Conservation (phyloP, 2,888 invertebrate genomes). For the Augochlorella aurata region DNA sequence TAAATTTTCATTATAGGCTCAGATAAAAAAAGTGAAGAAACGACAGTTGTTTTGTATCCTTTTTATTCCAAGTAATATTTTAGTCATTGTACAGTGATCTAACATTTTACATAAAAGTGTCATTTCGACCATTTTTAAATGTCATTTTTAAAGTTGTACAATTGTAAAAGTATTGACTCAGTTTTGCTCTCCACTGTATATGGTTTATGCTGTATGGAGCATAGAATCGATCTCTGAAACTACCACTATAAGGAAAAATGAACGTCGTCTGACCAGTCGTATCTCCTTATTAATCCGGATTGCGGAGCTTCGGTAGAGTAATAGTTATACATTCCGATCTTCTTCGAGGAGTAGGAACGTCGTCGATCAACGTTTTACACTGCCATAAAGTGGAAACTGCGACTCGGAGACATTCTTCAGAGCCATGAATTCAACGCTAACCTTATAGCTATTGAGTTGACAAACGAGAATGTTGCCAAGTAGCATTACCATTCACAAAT, state of each 20-base stretch:
- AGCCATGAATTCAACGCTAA: not conserved
- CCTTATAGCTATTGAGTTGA: not conserved
- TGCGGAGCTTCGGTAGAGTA: not conserved
- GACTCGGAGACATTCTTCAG: not conserved
- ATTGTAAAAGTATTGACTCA: no score
- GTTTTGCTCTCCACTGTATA: not conserved
- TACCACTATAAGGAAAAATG: not conserved
- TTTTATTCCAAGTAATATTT: no score
- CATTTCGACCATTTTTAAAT: no score
- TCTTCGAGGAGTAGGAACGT: not conserved
- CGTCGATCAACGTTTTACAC: not conserved
- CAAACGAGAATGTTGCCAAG: not conserved
- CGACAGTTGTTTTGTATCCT: no score
- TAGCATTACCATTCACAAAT: slow-evolving; percentile 3
- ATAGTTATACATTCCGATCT: not conserved
- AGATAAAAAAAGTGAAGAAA: no score
- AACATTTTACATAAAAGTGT: no score
- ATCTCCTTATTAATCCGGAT: not conserved
- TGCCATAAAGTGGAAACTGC: not conserved
- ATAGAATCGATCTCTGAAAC: not conserved
- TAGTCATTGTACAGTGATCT: no score
- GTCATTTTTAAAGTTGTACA: no score
- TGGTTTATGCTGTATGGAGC: not conserved
- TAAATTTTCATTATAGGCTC: no score
- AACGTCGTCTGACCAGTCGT: not conserved